These are phyloP conservation scores for Eulemur mongoz DNA, from an alignment of 2,797 vertebrate species.

Conservation along the genomic window DNA sequence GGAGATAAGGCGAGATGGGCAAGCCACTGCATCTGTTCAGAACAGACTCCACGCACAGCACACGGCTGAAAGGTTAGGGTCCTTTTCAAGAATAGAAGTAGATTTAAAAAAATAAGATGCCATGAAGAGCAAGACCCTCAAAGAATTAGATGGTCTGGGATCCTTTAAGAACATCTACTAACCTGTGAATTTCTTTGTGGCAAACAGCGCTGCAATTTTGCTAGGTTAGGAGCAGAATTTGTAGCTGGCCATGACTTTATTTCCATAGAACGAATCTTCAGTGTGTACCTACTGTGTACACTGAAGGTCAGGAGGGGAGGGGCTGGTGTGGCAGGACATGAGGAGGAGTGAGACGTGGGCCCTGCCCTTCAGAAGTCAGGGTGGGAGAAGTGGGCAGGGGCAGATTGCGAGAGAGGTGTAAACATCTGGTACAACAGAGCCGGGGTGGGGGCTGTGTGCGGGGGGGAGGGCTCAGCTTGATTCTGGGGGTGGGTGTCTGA, in stretches of 20 bases:
- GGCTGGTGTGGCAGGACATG: fast-evolving
- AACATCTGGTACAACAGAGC: too few relatives aligned
- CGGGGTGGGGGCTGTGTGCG: not conserved
- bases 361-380: not conserved
- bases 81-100: not conserved
- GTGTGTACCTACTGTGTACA: not conserved
- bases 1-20: not conserved
- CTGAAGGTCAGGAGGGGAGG: not conserved
- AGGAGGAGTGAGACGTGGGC: fast-evolving
- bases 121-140: fast-evolving
- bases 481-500: fast-evolving
- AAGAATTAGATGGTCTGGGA: not conserved
- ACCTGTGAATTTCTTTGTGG: not conserved
- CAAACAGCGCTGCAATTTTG: not conserved
- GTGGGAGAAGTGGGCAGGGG: not conserved
- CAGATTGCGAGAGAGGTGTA: not conserved
- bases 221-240: not conserved
- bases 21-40: fast-evolving
- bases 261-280: not conserved
- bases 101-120: not conserved
- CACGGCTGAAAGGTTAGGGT: fast-evolving
- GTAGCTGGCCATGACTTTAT: too few relatives aligned
- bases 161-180: not conserved
- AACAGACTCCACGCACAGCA: not conserved
- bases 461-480: fast-evolving